Evolutionary conservation across 2,888 invertebrate species (phyloP), one percentile per base, ranked within the genome.

Genomic region (Acleris laterana): DNA sequence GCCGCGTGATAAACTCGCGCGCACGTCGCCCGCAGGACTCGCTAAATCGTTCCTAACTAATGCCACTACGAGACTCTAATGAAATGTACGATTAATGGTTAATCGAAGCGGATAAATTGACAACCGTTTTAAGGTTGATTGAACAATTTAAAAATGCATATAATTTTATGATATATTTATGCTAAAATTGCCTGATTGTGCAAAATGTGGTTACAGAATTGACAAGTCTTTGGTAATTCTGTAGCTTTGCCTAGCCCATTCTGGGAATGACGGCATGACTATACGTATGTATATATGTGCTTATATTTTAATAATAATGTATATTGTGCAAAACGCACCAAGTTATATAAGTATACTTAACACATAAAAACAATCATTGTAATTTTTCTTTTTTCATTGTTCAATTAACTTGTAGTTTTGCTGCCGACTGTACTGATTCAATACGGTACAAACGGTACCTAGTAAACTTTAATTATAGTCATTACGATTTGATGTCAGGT

Each of bases 31-130:
- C 75, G 70, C 84, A 81, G 75, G 70, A 68, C 57, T 73, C 75
- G 71, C 75, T 82, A 81, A 80, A 84, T 83, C 78, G 79, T 69
- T 73, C 71, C 76, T 77, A 79, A 84, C 79, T 80, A 79, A 80
- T 82, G 78, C 72, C 72, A 73, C 71, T 66, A 50, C 57, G 53
- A 58, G 70, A 65, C 63, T 52, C 53, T 62, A 60, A 52, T 61
- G 67, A 64, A 66, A 66, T 62, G 58, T 59, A 57, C 17, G 49
- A 50, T 55, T 57, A 57, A 55, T 42, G 42, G 42, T 32, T 53
- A 32, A 53, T 38, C 13, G 32, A 9, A 6, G 9, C 49, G 11
- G 46, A 17, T 46, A 38, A 38, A 38, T 38, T 38, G 38, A 38
- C 38, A 9, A 32, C 32, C 9, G 7, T 9, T 9, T 32, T 13